Evolutionary conservation across 2,113 vertebrate species (phyloP), one percentile per base, ranked within the genome.

Genomic region (Dinomys branickii): DNA sequence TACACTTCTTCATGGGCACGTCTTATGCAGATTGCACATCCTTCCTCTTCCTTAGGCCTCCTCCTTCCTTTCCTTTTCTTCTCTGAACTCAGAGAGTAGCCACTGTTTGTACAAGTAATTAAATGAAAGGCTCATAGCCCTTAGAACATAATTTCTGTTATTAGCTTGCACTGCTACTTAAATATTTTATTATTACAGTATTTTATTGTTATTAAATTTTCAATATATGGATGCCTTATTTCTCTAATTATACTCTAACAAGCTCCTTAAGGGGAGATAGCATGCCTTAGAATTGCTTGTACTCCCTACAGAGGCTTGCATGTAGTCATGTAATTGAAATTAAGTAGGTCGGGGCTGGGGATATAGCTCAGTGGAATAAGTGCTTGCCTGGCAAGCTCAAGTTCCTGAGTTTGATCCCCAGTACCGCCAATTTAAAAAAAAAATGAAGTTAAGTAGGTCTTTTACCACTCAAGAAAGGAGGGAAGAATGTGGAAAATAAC

Each of bases 131-230:
- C 44, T 83, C 35, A 14, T 67, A 41, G 67, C 28, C 19, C 28
- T 94, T 77, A 88, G 86, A 50, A 33, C 20, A 33, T 73, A 33
- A 75, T 80, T 96, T 95, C 84, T 89, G 38, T 80, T 90, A 80
- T 94, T 96, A 86, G 56, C 84, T 86, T 83, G 44, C 22, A 75
- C 80, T 83, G 35, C 71, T 92, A 56, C 56, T 80, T 92, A 96
- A 88, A 91, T 96, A 78, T 94, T 97, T 97, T 95, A 94, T 92
- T 77, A 71, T 89, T 78, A 59, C 2, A 83, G 8, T 95, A 86
- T 93, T 89, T 94, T 94, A 86, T 81, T 97, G 6, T 91, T 94
- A 83, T 85, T 94, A 91, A 96, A 91, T 80, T 94, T 95, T 96
- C 58, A 95, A 85, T 59, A 67, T 86, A 86, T 41, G 8, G n/a